Conservation (phyloP, 2,797 vertebrate genomes). For the Microcaecilia unicolor region DNA sequence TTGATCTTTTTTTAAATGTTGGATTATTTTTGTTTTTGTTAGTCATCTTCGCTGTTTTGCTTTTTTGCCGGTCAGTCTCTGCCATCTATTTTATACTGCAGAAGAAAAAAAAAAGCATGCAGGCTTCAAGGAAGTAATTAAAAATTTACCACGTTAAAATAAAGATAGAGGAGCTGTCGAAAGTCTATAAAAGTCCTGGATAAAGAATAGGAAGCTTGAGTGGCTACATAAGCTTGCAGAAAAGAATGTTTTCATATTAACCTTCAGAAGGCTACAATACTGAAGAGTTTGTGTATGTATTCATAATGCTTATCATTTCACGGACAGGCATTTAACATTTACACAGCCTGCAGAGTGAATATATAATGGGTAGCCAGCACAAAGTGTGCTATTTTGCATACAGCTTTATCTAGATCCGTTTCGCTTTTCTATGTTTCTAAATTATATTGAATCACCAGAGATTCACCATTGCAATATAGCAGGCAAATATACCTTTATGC, state of each 20-base stretch:
- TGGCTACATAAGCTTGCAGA: background rate
- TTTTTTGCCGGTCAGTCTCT: no score
- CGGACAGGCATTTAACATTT: background rate
- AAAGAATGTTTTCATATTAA: background rate
- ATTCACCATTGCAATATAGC: no score
- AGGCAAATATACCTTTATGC: no score
- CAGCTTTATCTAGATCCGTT: background rate
- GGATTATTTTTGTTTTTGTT: no score
- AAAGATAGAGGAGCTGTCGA: background rate
- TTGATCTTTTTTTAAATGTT: no score
- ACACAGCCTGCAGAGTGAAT: background rate
- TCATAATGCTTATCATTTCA: background rate
- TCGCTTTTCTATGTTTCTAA: no score
- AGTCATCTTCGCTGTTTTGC: no score
- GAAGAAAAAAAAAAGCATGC: background rate
- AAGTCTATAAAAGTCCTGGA: background rate
- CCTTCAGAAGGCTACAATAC: background rate
- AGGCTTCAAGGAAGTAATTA: background rate
- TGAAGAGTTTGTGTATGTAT: background rate
- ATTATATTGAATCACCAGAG: no score
- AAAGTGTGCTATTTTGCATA: conserved; percentile 2
- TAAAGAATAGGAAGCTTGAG: background rate
- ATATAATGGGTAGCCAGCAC: background rate
- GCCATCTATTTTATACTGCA: background rate
- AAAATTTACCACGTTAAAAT: background rate